Percentiles rank a stretch among this genome's conserved stretches.
Evolutionary conservation across 2,113 vertebrate species (phyloP).

Genomic region (Ia io): DNA sequence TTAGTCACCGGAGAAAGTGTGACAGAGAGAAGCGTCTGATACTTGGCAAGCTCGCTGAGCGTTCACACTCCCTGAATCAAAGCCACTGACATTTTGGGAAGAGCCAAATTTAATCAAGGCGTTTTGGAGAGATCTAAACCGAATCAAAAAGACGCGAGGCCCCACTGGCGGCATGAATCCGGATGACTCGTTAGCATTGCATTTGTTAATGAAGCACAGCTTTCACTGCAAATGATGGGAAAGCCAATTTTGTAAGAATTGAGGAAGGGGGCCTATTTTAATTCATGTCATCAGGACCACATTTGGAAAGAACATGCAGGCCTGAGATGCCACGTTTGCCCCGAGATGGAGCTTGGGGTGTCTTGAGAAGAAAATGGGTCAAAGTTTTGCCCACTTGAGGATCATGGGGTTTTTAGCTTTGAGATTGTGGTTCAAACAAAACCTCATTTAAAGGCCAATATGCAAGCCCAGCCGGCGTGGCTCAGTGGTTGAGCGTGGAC

Average conservation of each 20-base stretch:
- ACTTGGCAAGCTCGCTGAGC: slow-evolving; percentile 8
- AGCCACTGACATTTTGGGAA: slow-evolving; percentile 58
- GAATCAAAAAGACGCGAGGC: background rate
- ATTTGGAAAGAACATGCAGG: background rate
- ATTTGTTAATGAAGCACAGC: background rate
- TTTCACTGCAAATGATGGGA: background rate
- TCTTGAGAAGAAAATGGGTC: background rate
- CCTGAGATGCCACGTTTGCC: background rate
- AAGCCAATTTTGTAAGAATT: background rate
- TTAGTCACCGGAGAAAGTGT: slow-evolving; percentile 43
- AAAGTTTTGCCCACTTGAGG: background rate
- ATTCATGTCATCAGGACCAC: background rate
- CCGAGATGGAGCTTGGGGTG: accelerated
- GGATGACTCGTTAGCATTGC: background rate
- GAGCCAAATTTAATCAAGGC: slow-evolving; percentile 69
- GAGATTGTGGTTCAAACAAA: background rate
- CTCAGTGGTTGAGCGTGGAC: too few relatives aligned
- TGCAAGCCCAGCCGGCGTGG: background rate
- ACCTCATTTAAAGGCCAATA: background rate
- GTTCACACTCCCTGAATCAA: slow-evolving; percentile 54
- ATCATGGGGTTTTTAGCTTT: background rate
- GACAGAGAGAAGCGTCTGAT: background rate
- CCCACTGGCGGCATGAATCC: slow-evolving; percentile 17
- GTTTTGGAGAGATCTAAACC: background rate
- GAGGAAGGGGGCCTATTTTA: background rate